Evolutionary conservation across 2,797 vertebrate species (phyloP).

Genomic region (Lerista edwardsae): DNA sequence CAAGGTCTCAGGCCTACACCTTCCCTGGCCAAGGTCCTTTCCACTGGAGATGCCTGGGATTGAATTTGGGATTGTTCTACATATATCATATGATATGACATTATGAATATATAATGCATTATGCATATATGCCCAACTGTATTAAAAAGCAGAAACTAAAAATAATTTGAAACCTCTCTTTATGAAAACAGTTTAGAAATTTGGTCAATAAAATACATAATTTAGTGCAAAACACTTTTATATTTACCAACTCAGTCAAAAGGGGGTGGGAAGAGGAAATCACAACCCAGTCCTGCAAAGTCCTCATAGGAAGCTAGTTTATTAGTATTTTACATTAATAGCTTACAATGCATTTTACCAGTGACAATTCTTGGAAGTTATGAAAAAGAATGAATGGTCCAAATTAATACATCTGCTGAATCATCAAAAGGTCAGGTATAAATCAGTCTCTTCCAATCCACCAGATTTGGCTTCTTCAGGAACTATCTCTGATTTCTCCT

Average conservation of each 20-base stretch:
- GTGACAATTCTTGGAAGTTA: neutral
- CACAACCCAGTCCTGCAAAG: neutral
- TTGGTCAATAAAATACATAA: neutral
- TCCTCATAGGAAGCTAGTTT: neutral
- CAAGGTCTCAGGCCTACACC: neutral
- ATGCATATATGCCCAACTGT: neutral
- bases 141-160: slow-evolving; percentile 1
- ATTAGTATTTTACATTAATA: neutral
- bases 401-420: neutral
- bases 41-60: neutral
- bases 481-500: slow-evolving; percentile 66
- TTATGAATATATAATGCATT: too few species aligned
- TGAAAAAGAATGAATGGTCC: neutral
- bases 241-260: slow-evolving; percentile 9
- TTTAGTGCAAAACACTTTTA: neutral
- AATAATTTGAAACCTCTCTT: neutral
- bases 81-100: too few species aligned
- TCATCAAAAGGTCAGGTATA: slow-evolving; percentile 4
- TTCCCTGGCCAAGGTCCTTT: neutral
- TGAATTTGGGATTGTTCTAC: neutral
- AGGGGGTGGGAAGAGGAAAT: neutral
- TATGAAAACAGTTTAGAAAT: too few species aligned
- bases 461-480: slow-evolving; percentile 48
- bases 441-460: slow-evolving; percentile 38
- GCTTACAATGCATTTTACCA: neutral